Percentiles rank a stretch among this genome's conserved stretches.
phyloP scores from a whole-genome alignment of 2,797 vertebrate species.

The Xyrichtys novacula region DNA sequence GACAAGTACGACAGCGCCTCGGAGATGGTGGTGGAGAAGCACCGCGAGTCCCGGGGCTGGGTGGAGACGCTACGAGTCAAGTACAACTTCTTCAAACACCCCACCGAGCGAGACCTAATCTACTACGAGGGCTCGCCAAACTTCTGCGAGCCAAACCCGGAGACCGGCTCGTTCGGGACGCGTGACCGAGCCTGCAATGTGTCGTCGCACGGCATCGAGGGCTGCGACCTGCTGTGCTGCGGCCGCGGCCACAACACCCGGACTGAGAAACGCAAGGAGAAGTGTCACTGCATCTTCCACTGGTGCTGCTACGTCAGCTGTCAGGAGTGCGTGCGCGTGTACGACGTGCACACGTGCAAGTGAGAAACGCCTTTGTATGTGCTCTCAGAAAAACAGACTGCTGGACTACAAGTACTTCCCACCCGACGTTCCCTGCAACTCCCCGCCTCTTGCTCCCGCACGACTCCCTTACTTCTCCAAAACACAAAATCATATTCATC shows the following conservation, averaged over 20 bases:
- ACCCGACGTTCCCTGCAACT: neutral
- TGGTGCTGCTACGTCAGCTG: constrained; percentile 99
- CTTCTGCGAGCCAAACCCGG: constrained; percentile 96
- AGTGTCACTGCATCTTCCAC: constrained; percentile 99
- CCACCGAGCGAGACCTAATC: constrained; percentile 95
- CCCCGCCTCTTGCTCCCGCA: constrained; percentile 49
- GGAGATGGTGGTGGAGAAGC: constrained; percentile 98
- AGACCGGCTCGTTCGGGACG: constrained; percentile 96
- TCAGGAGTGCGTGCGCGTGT: constrained; percentile 94
- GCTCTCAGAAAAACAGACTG: constrained; percentile 53
- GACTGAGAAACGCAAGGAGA: constrained; percentile 97
- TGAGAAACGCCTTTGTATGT: constrained; percentile 71
- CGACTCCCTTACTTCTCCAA: constrained; percentile 36
- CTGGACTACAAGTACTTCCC: constrained; percentile 65
- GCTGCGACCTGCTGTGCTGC: constrained; percentile 97
- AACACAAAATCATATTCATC: constrained; percentile 38
- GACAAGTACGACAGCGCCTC: constrained; percentile 99
- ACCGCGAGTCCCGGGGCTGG: constrained; percentile 95
- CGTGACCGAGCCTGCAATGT: constrained; percentile 95
- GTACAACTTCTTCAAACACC: constrained; percentile 96
- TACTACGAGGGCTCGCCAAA: constrained; percentile 98
- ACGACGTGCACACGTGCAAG: constrained; percentile 98
- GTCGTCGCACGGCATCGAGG: constrained; percentile 97
- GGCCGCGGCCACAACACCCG: constrained; percentile 97
- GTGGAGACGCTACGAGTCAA: constrained; percentile 96